phyloP scores from a whole-genome alignment of 37 sponge, comb jelly and placozoan genomes.

The Eunapius fragilis region DNA sequence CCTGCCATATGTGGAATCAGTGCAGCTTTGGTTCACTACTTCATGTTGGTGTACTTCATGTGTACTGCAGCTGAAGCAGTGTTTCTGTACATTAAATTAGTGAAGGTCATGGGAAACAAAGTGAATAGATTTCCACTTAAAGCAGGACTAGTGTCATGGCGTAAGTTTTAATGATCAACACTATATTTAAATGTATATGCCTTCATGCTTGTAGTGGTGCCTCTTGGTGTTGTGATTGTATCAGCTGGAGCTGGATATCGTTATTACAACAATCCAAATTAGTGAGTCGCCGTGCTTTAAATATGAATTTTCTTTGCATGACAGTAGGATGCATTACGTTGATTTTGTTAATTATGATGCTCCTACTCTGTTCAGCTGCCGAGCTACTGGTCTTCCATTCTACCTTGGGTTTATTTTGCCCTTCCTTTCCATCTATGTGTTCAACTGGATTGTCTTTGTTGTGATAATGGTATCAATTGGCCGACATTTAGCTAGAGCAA shows the following conservation, averaged over 20 bases:
- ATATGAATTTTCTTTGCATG: neutral
- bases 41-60: conserved; percentile 63
- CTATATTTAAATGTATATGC: too few relatives aligned
- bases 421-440: conserved; percentile 53
- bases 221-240: conserved; percentile 20
- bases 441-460: conserved; percentile 64
- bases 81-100: conserved; percentile 56
- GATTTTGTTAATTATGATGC: neutral
- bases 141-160: conserved; percentile 33
- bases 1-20: conserved; percentile 44
- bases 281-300: neutral
- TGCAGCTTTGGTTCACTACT: conserved; percentile 63
- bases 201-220: conserved; percentile 28
- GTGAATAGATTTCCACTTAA: neutral
- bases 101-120: conserved; percentile 28
- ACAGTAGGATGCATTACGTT: neutral
- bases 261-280: conserved; percentile 17
- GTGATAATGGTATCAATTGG: conserved; percentile 29
- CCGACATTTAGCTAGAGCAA: neutral
- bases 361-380: conserved; percentile 42
- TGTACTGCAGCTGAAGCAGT: conserved; percentile 69
- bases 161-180: conserved; percentile 30
- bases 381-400: conserved; percentile 45
- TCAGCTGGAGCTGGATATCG: conserved; percentile 46
- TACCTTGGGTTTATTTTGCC: conserved; percentile 62